Base-by-base conservation (phyloP, 2,113 vertebrate genomes). In the Cyprinodon tularosa region DNA sequence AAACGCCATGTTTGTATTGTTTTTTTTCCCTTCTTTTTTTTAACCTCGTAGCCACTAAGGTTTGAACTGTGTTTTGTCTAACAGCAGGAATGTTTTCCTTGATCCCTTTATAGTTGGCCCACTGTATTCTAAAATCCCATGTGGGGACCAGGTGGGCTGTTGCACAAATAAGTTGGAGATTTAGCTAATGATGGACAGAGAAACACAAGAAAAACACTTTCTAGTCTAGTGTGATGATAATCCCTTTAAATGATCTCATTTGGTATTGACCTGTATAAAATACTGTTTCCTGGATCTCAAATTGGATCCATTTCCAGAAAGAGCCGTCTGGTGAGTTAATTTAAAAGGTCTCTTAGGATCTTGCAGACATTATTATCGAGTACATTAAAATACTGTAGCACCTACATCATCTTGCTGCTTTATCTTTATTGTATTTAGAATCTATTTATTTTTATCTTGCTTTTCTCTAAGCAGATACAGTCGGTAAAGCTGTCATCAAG, bases 31-130 rank as follows among this genome's bases (percentile, higher is more conserved):
- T 29, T 50, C 47, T 57, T 74, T 29, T 78, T 80, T 90, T 83
- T 80, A 77, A 74, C 80, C 83, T 76, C 78, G 74, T 68, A 71
- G 71, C 72, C 68, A 47, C 67, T 14, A 6, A 75, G 73, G 83
- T 72, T 88, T 86, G 84, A 90, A 86, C 83, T 85, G 36, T 87
- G 88, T 86, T 57, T 92, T 92, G 80, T 87, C 89, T 61, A 89
- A 20, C 90, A 90, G 88, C 82, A 47, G 81, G 87, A 78, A 80
- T 66, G 70, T 74, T 88, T 89, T 75, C 87, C 84, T 89, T 87
- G 78, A 90, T 87, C 89, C 84, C 69, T 86, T 88, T 85, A 91
- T 92, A 91, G 85, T 79, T 73, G 1, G 76, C 68, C 72, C 79
- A 84, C 82, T 81, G 89, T 80, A 87, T 88, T 90, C 80, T 88